Percentiles rank a stretch among this genome's conserved stretches.
These are phyloP conservation scores for Apeira syringaria DNA, from an alignment of 2,888 invertebrate genomes.

Conservation along the genomic window DNA sequence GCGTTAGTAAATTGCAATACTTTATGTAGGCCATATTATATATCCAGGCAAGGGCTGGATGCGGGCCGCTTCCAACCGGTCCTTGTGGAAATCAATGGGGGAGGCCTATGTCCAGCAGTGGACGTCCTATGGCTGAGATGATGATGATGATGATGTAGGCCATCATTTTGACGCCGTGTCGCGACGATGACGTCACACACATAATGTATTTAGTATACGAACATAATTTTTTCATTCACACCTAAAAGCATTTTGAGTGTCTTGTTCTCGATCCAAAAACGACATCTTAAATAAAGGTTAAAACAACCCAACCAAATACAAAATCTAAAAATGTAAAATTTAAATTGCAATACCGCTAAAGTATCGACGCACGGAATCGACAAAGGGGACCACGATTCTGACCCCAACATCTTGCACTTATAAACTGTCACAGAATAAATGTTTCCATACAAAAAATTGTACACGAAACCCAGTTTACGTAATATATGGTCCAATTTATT, in stretches of 20 bases:
- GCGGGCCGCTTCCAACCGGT: no score
- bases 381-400: conserved; percentile 11
- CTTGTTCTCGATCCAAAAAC: conserved; percentile 19
- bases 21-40: no score
- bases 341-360: conserved; percentile 40
- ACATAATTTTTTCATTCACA: conserved; percentile 8
- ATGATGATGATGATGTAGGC: no score
- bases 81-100: no score
- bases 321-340: conserved; percentile 38
- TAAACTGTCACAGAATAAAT: conserved; percentile 16
- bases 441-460: conserved; percentile 18
- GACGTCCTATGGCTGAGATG: no score
- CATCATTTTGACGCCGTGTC: no score
- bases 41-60: no score
- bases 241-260: conserved; percentile 18
- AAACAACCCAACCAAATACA: conserved; percentile 27
- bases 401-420: conserved; percentile 14
- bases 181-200: no score
- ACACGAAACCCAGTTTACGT: conserved; percentile 21
- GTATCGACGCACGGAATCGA: conserved; percentile 31
- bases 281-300: conserved; percentile 35
- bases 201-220: no score
- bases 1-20: no score
- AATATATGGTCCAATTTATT: conserved; percentile 28
- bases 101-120: no score